These are phyloP conservation scores for Philopedon plagiatum DNA, from an alignment of 2,888 invertebrate species.

Conservation along the genomic window DNA sequence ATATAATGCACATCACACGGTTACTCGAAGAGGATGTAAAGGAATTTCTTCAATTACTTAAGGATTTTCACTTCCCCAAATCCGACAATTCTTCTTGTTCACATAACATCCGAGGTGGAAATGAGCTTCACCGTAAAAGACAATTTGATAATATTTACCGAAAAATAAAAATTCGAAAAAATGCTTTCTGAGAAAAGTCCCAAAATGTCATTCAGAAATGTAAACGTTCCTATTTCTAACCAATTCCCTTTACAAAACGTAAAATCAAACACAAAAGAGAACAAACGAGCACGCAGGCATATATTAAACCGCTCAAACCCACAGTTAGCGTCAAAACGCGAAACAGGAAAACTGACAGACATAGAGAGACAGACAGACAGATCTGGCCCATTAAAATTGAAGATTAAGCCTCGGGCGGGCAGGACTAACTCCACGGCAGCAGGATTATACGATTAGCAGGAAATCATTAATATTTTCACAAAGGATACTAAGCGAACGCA, in stretches of 20 bases:
- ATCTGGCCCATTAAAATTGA: constrained; percentile 59
- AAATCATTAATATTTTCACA: constrained; percentile 58
- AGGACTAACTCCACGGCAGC: constrained; percentile 54
- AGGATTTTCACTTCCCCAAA: no score
- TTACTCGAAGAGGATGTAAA: no score
- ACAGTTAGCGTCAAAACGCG: constrained; percentile 9
- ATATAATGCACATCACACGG: no score
- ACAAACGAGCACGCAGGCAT: constrained; percentile 12
- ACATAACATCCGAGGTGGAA: no score
- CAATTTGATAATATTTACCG: no score
- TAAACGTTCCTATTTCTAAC: no score
- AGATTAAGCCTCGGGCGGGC: constrained; percentile 59
- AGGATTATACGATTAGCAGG: constrained; percentile 59
- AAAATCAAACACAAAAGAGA: constrained; percentile 5
- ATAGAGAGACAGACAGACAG: constrained; percentile 33
- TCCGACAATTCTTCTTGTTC: no score
- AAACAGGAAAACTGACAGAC: constrained; percentile 8
- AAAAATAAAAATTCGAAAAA: no score
- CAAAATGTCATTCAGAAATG: no score
- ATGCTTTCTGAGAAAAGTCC: no score
- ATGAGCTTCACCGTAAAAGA: no score
- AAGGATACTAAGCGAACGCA: constrained; percentile 32
- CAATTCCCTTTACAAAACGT: background rate
- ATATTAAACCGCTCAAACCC: constrained; percentile 4
- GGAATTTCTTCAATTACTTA: no score